phyloP scores from a whole-genome alignment of 2,888 invertebrate species.

The Pristionchus japonicus region DNA sequence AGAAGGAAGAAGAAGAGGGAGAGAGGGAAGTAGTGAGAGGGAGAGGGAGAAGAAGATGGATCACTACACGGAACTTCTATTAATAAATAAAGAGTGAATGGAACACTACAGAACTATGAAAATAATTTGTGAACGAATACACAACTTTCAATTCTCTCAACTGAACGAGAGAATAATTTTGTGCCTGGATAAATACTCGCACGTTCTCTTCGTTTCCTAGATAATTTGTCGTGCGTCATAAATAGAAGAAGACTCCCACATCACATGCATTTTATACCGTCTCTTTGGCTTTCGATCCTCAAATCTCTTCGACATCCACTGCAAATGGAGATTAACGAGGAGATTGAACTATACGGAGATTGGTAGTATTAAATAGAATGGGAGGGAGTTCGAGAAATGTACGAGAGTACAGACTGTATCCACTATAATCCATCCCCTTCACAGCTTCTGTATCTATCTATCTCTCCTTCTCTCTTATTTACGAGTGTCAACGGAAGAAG shows the following conservation, averaged over 20 bases:
- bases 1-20: neutral
- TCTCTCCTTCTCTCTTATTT: neutral
- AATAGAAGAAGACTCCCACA: too few relatives aligned
- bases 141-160: neutral
- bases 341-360: neutral
- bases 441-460: neutral
- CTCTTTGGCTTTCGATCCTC: neutral
- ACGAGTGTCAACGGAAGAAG: neutral
- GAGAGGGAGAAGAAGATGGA: neutral
- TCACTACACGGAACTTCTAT: neutral
- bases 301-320: neutral
- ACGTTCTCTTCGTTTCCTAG: too few relatives aligned
- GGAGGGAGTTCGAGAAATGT: neutral
- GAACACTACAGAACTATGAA: neutral
- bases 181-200: too few relatives aligned
- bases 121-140: neutral
- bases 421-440: neutral
- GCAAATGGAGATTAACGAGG: neutral
- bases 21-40: neutral
- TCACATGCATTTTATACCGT: neutral
- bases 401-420: neutral
- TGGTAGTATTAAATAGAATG: neutral
- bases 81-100: neutral
- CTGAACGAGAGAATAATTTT: neutral
- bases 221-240: too few relatives aligned